Evolutionary conservation across 2,113 vertebrate species (phyloP).

Genomic region (Rhinogobius similis): DNA sequence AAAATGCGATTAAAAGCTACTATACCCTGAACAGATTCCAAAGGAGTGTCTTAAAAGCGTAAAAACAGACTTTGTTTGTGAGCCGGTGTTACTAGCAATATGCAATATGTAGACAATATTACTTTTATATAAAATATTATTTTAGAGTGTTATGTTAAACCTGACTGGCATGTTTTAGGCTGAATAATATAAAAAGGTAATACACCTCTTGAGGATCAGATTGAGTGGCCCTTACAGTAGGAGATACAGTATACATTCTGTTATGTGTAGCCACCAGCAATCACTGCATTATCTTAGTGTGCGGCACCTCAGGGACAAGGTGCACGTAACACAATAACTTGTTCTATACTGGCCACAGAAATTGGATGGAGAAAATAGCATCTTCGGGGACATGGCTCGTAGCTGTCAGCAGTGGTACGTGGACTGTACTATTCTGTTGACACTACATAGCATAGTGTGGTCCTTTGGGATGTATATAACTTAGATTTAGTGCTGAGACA

Average conservation of each 20-base stretch:
- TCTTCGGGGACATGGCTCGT: background rate
- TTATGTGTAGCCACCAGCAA: background rate
- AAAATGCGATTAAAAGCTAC: too few species aligned
- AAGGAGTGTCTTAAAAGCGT: too few species aligned
- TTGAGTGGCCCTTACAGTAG: background rate
- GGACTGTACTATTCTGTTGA: constrained; percentile 4
- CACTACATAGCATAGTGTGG: background rate
- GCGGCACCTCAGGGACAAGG: background rate
- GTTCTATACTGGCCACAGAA: background rate
- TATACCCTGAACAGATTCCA: too few species aligned
- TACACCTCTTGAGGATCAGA: background rate
- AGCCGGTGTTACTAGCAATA: too few species aligned
- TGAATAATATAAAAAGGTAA: background rate
- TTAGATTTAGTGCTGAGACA: background rate
- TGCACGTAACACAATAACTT: constrained; percentile 5
- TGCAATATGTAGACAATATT: too few species aligned
- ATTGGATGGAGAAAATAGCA: constrained; percentile 2
- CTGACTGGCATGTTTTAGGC: background rate
- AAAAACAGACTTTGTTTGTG: too few species aligned
- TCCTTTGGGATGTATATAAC: constrained; percentile 6
- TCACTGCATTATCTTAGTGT: background rate
- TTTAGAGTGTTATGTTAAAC: background rate
- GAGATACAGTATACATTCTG: background rate
- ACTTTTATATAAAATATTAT: too few species aligned
- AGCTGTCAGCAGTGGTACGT: constrained; percentile 1